phyloP scores from a whole-genome alignment of 2,113 vertebrate species.

The Clupea harengus region DNA sequence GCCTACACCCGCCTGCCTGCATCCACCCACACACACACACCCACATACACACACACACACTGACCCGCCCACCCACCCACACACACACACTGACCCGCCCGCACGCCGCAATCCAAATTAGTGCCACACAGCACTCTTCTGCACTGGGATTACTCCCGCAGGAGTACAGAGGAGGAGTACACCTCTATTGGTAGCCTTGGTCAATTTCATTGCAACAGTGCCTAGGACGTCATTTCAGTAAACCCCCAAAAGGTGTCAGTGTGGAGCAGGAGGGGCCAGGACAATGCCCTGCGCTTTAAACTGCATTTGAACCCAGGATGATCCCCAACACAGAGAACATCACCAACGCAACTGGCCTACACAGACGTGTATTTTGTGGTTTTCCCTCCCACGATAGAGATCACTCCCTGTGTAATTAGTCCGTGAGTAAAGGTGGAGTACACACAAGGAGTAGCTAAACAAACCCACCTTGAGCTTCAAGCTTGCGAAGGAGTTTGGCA shows the following conservation, averaged over 20 bases:
- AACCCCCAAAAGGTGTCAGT: constrained; percentile 2
- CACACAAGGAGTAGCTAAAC: neutral
- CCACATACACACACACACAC: too few relatives aligned
- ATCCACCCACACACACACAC: too few relatives aligned
- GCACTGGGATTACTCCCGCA: too few relatives aligned
- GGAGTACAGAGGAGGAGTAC: too few relatives aligned
- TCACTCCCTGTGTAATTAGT: neutral
- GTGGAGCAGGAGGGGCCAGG: neutral
- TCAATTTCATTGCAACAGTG: neutral
- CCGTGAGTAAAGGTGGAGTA: neutral
- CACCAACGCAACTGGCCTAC: too few relatives aligned
- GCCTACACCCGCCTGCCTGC: too few relatives aligned
- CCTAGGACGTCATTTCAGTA: neutral
- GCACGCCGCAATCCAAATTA: too few relatives aligned
- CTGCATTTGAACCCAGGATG: constrained; percentile 2
- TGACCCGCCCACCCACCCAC: too few relatives aligned
- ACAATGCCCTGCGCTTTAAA: neutral
- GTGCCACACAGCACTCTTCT: too few relatives aligned
- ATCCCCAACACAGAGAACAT: neutral
- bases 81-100: too few relatives aligned
- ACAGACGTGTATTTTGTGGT: too few relatives aligned
- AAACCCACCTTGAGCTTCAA: constrained; percentile 87
- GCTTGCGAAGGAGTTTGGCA: constrained; percentile 84
- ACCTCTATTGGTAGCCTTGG: too few relatives aligned
- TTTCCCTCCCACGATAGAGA: neutral